These are phyloP conservation scores for Notamacropus eugenii DNA, from an alignment of 2,797 vertebrate genomes.

Conservation along the genomic window DNA sequence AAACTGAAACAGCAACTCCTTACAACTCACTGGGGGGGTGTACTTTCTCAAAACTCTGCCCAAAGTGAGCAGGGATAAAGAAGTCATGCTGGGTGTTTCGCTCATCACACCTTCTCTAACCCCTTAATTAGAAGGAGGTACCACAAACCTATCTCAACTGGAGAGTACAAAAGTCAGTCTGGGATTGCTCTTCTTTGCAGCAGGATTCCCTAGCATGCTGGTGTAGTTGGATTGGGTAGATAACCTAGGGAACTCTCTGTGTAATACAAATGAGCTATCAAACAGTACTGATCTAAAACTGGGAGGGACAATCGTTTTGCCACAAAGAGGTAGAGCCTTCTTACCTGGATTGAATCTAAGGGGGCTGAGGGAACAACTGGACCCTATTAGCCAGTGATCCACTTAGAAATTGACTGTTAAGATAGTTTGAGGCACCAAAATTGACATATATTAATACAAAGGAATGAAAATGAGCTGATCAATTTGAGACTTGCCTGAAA, in stretches of 20 bases:
- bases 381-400: conserved; percentile 43
- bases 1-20: conserved; percentile 12
- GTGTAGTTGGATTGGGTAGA: conserved; percentile 5
- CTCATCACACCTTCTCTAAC: conserved; percentile 1
- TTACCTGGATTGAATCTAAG: conserved; percentile 27
- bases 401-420: conserved; percentile 35
- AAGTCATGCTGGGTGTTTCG: not conserved
- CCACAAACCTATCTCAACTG: not conserved
- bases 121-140: not conserved
- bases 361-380: not conserved
- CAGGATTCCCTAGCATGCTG: conserved; percentile 16
- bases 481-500: conserved; percentile 20
- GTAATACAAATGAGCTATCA: conserved; percentile 14
- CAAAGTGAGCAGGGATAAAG: not conserved
- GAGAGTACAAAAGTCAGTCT: not conserved
- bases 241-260: conserved; percentile 30
- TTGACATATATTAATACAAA: conserved; percentile 37
- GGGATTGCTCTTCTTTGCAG: not conserved
- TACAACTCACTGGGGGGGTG: conserved; percentile 11
- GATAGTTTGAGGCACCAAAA: conserved; percentile 4
- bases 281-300: conserved; percentile 20
- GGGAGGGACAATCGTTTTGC: not conserved
- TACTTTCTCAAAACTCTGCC: not conserved
- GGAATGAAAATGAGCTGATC: not conserved
- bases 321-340: conserved; percentile 31